Conservation (phyloP, 2,797 vertebrate species). For the Lutjanus argentimaculatus region DNA sequence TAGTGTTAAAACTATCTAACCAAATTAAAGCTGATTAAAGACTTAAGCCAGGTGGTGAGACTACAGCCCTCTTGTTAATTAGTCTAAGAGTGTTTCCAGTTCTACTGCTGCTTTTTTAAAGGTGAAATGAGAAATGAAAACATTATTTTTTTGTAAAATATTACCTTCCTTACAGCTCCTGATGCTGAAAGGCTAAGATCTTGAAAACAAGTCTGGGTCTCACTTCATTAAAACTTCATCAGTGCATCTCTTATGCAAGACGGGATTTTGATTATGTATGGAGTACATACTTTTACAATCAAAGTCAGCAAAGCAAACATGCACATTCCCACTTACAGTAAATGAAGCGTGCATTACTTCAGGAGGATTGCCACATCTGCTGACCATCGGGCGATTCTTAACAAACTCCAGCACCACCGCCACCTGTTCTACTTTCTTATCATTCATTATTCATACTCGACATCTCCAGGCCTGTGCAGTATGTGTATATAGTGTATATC, state of each 20-base stretch:
- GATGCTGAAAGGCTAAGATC: background rate
- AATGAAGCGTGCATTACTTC: conserved; percentile 28
- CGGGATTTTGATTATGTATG: conserved; percentile 20
- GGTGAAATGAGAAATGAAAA: background rate
- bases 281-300: conserved; percentile 45
- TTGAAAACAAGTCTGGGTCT: background rate
- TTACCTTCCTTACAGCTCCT: background rate
- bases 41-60: background rate
- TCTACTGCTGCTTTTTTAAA: background rate
- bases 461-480: conserved; percentile 1
- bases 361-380: conserved; percentile 17
- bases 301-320: conserved; percentile 22
- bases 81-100: background rate
- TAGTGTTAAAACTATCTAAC: background rate
- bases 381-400: background rate
- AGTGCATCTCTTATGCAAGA: conserved; percentile 3
- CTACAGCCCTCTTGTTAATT: background rate
- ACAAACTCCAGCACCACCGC: conserved; percentile 12
- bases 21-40: background rate
- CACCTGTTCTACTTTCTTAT: conserved; percentile 32
- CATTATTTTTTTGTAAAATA: background rate
- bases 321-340: conserved; percentile 12
- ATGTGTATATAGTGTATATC: background rate
- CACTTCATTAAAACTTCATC: conserved; percentile 22
- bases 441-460: conserved; percentile 42